These are phyloP conservation scores for Marronus borbonicus DNA, from an alignment of 2,888 invertebrate species.

Conservation along the genomic window DNA sequence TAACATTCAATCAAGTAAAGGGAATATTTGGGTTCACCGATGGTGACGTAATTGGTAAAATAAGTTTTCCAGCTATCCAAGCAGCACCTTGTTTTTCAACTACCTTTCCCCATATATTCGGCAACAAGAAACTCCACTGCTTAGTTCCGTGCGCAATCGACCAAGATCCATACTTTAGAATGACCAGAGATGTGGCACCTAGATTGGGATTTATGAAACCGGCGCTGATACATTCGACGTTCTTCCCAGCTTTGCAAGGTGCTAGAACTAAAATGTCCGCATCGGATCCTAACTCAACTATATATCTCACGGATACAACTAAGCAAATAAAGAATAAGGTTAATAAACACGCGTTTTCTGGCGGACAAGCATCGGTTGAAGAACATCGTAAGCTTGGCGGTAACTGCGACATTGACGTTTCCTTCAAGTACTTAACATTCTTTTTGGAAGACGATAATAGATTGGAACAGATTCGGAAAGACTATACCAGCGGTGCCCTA, in stretches of 20 bases:
- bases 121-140: constrained; percentile 82
- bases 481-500: constrained; percentile 89
- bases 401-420: constrained; percentile 96
- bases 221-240: constrained; percentile 84
- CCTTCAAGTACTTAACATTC: constrained; percentile 94
- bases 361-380: constrained; percentile 93
- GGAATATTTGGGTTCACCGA: constrained; percentile 99
- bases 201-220: constrained; percentile 89
- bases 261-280: constrained; percentile 99
- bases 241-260: constrained; percentile 82
- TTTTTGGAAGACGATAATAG: constrained; percentile 95
- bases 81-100: constrained; percentile 95
- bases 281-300: constrained; percentile 93
- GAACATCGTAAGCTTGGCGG: constrained; percentile 94
- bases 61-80: constrained; percentile 96
- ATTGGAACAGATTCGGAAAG: constrained; percentile 80
- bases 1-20: constrained; percentile 98
- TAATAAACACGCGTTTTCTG: constrained; percentile 98
- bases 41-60: constrained; percentile 96
- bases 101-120: constrained; percentile 93
- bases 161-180: constrained; percentile 99
- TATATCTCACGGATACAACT: constrained; percentile 95
- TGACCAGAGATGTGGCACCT: constrained; percentile 99
- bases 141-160: constrained; percentile 99
- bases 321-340: constrained; percentile 98